Evolutionary conservation across 2,113 vertebrate species (phyloP).

Genomic region (Talpa occidentalis): DNA sequence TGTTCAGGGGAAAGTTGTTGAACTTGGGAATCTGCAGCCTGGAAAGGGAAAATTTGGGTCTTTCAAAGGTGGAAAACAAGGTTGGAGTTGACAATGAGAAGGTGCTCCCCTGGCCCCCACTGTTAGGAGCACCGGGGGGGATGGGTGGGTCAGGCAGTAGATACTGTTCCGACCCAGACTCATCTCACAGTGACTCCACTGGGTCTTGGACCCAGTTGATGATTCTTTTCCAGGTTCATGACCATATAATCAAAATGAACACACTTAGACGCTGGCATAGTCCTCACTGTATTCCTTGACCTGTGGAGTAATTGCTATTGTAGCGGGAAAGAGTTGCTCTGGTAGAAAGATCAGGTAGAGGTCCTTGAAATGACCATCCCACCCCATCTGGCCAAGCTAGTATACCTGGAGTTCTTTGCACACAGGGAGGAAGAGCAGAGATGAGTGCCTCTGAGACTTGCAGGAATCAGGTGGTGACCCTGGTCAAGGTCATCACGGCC

Average conservation of each 20-base stretch:
- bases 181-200: not conserved
- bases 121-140: not conserved
- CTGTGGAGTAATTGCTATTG: fast-evolving
- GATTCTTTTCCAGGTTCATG: not conserved
- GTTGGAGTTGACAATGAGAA: not conserved
- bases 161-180: not conserved
- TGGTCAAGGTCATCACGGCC: fast-evolving
- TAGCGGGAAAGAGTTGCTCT: not conserved
- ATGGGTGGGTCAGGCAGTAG: not conserved
- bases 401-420: not conserved
- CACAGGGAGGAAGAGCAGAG: not conserved
- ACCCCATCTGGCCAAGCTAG: not conserved
- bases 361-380: not conserved
- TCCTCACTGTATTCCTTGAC: not conserved
- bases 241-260: not conserved
- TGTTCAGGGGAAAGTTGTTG: not conserved
- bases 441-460: not conserved
- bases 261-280: not conserved
- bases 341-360: not conserved
- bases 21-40: not conserved
- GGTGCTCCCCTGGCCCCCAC: fast-evolving
- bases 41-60: not conserved
- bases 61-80: not conserved
- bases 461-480: not conserved
- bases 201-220: fast-evolving